A percentile compares a stretch with the other conserved stretches of the same genome.
These are phyloP conservation scores for Urocitellus parryii DNA, from an alignment of 2,113 vertebrate species.

Conservation along the genomic window DNA sequence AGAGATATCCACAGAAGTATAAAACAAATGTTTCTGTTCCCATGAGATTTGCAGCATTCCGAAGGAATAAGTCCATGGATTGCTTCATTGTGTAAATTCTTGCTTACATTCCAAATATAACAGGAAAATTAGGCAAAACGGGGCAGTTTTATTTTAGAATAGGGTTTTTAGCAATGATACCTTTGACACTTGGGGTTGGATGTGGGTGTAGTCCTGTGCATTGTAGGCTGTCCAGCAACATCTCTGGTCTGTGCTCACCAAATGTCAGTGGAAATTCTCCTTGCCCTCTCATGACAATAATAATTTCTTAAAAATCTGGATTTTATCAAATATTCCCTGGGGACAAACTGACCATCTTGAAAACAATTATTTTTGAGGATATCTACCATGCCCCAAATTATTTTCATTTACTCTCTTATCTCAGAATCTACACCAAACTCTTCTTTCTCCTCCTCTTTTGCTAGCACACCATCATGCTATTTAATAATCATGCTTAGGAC, in stretches of 20 bases:
- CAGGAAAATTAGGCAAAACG: not conserved
- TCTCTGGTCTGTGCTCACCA: not conserved
- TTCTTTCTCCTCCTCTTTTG: not conserved
- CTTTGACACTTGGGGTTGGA: not conserved
- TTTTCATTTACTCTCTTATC: not conserved
- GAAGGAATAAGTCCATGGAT: not conserved
- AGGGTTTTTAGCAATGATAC: not conserved
- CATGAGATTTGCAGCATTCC: not conserved
- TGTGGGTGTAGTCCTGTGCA: no score
- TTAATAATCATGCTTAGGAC: not conserved
- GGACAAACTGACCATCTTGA: not conserved
- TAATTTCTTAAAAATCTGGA: not conserved
- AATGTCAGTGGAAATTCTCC: not conserved
- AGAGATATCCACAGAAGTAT: not conserved
- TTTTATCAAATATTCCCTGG: not conserved
- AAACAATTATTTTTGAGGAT: not conserved
- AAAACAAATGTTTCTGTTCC: not conserved
- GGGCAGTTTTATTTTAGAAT: not conserved
- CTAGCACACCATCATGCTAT: not conserved
- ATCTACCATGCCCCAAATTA: not conserved
- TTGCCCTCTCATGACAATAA: not conserved
- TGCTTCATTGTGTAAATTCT: not conserved
- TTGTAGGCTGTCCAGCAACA: not conserved
- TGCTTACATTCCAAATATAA: not conserved
- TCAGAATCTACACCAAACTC: not conserved